Evolutionary conservation across 1,140 invertebrate genomes (phyloP).

Genomic region (Archegozetes longisetosus): DNA sequence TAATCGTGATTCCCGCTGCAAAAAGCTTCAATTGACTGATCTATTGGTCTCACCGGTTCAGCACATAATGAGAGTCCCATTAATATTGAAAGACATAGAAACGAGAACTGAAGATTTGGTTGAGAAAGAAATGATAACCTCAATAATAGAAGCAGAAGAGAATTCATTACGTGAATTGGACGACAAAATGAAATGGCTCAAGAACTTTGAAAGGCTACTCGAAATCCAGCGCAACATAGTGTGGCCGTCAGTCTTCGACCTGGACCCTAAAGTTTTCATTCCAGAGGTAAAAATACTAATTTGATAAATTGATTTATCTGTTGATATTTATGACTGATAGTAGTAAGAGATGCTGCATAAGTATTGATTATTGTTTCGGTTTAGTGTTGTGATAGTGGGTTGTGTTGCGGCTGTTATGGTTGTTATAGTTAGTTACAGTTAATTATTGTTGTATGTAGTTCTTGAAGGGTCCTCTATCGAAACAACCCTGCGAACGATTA

Average conservation of each 20-base stretch:
- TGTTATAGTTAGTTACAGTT: too few relatives aligned
- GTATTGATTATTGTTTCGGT: too few relatives aligned
- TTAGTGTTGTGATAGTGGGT: too few relatives aligned
- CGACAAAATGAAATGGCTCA: conserved; percentile 53
- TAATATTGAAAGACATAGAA: conserved; percentile 45
- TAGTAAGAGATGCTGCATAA: too few relatives aligned
- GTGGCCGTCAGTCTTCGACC: conserved; percentile 46
- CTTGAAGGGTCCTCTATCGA: conserved; percentile 36
- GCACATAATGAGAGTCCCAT: conserved; percentile 49
- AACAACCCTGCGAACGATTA: conserved; percentile 50
- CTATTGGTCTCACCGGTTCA: conserved; percentile 48
- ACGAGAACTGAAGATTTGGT: conserved; percentile 37
- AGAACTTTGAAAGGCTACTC: conserved; percentile 50
- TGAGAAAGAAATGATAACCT: conserved; percentile 37
- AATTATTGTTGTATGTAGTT: conserved; percentile 30
- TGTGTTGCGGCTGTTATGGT: too few relatives aligned
- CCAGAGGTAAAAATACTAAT: conserved; percentile 42
- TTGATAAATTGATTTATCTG: background rate
- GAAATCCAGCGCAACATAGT: conserved; percentile 49
- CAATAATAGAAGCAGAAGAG: conserved; percentile 44
- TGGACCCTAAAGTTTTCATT: conserved; percentile 46
- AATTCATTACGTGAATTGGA: conserved; percentile 45
- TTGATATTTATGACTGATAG: background rate
- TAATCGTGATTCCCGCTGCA: conserved; percentile 41
- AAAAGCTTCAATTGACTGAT: conserved; percentile 46